phyloP scores from a whole-genome alignment of 2,888 invertebrate genomes.

The Tipula lateralis region DNA sequence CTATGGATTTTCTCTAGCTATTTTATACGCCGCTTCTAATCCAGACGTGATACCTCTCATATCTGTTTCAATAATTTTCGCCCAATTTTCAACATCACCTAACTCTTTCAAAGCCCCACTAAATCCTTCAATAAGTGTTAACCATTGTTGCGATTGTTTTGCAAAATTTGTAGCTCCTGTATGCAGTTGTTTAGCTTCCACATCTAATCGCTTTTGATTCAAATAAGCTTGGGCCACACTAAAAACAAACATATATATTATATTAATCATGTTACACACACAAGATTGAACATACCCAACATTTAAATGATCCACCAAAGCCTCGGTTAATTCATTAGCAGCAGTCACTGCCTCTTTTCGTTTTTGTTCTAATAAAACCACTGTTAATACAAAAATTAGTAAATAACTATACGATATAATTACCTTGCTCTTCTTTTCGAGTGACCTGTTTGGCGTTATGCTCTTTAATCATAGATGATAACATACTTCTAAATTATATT shows the following conservation, averaged over 20 bases:
- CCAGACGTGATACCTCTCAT: constrained; percentile 89
- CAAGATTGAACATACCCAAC: constrained; percentile 66
- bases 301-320: constrained; percentile 94
- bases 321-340: constrained; percentile 87
- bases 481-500: too few relatives aligned
- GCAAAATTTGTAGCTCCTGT: constrained; percentile 90
- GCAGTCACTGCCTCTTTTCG: constrained; percentile 90
- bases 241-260: neutral
- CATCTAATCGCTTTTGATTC: constrained; percentile 95
- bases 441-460: constrained; percentile 75
- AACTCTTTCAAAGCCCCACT: constrained; percentile 89
- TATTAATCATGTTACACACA: neutral
- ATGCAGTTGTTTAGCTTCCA: constrained; percentile 93
- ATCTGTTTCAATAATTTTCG: constrained; percentile 92
- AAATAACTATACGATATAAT: constrained; percentile 29
- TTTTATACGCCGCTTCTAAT: constrained; percentile 89
- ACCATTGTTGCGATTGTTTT: constrained; percentile 95
- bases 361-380: constrained; percentile 67
- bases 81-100: constrained; percentile 99
- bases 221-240: constrained; percentile 95
- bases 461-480: constrained; percentile 80
- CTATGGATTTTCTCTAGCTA: constrained; percentile 49
- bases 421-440: constrained; percentile 79
- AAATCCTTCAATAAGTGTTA: constrained; percentile 83
- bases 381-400: neutral